These are phyloP conservation scores for Drosophila virilis DNA, from an alignment of 1,140 invertebrate species.

Conservation along the genomic window DNA sequence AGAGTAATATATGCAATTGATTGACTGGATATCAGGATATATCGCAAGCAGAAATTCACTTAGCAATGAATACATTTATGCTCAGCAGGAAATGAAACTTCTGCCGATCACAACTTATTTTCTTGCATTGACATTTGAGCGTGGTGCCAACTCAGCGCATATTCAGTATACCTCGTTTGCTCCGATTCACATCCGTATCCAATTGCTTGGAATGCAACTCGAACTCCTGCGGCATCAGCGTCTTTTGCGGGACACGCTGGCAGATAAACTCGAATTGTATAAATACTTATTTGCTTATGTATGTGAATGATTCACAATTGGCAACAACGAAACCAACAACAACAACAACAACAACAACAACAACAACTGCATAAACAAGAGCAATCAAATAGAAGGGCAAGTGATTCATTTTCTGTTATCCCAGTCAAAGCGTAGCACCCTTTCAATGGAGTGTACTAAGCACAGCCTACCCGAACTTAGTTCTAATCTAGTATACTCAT, in stretches of 20 bases:
- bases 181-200: conserved; percentile 11
- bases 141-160: background rate
- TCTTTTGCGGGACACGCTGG: conserved; percentile 4
- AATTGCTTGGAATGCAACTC: conserved; percentile 16
- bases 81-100: background rate
- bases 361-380: conserved; percentile 15
- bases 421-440: conserved; percentile 6
- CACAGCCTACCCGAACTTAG: background rate
- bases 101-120: background rate
- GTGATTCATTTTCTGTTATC: conserved; percentile 42
- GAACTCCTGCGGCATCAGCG: conserved; percentile 26
- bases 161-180: background rate
- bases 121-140: background rate
- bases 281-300: conserved; percentile 11
- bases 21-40: no score
- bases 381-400: conserved; percentile 15
- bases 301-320: conserved; percentile 42
- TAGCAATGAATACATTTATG: background rate
- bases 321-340: conserved; percentile 13
- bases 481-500: background rate
- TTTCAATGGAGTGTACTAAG: background rate
- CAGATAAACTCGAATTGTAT: conserved; percentile 14
- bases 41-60: no score
- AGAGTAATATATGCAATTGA: no score
- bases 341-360: conserved; percentile 26